These are phyloP conservation scores for Typhlichthys subterraneus DNA, from an alignment of 2,797 vertebrate species.

Conservation along the genomic window DNA sequence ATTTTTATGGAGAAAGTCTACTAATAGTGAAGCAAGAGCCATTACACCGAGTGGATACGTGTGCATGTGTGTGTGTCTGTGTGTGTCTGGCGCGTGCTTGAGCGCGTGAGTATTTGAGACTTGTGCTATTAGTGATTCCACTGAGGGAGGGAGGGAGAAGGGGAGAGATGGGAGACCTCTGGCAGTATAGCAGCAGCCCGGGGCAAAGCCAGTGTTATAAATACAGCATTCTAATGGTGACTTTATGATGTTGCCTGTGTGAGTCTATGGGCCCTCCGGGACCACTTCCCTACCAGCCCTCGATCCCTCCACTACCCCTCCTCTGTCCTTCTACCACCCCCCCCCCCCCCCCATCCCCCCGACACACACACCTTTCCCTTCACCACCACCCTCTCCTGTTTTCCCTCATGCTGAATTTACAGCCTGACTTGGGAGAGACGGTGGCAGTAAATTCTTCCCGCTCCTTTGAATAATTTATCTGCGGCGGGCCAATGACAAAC, in stretches of 20 bases:
- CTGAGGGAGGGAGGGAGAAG: conserved; percentile 18
- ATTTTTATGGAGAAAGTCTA: conserved; percentile 62
- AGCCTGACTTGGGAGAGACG: conserved; percentile 79
- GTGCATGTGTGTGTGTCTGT: conserved; percentile 32
- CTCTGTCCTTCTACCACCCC: conserved; percentile 44
- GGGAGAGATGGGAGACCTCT: conserved; percentile 3
- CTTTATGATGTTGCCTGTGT: conserved; percentile 94
- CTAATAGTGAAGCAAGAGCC: conserved; percentile 60
- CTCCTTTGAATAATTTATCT: conserved; percentile 91
- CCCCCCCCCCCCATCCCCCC: conserved; percentile 71
- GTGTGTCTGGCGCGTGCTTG: conserved; percentile 5
- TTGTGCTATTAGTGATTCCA: conserved; percentile 49
- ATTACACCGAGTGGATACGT: conserved; percentile 57
- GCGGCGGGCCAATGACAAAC: conserved; percentile 85
- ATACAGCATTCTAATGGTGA: conserved; percentile 91
- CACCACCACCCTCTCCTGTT: conserved; percentile 62
- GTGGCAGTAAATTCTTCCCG: conserved; percentile 83
- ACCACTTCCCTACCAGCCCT: conserved; percentile 81
- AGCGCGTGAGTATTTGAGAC: conserved; percentile 2
- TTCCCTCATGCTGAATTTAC: conserved; percentile 91
- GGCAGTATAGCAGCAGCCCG: conserved; percentile 56
- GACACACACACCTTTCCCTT: conserved; percentile 39
- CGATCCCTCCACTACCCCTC: conserved; percentile 47
- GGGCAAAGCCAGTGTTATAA: conserved; percentile 84
- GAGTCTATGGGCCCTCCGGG: conserved; percentile 88